phyloP scores from a whole-genome alignment of 1,140 invertebrate genomes.

The Bombyx mandarina region DNA sequence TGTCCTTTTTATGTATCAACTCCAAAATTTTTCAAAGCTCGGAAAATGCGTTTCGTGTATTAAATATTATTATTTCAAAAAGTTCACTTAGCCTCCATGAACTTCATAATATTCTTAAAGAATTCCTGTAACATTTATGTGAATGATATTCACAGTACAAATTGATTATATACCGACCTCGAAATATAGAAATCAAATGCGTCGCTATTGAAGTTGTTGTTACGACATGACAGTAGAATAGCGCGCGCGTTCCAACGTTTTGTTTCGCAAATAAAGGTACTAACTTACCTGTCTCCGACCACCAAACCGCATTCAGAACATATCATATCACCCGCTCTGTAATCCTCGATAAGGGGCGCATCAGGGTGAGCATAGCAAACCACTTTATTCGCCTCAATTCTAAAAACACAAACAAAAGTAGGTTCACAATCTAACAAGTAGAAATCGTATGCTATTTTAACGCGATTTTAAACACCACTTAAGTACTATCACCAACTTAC shows the following conservation, averaged over 20 bases:
- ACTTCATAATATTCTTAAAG: too few relatives aligned
- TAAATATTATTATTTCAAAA: too few relatives aligned
- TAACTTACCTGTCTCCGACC: conserved; percentile 93
- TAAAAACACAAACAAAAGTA: conserved; percentile 66
- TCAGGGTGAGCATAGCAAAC: conserved; percentile 96
- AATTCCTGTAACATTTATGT: too few relatives aligned
- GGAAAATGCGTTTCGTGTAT: too few relatives aligned
- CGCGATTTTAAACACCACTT: conserved; percentile 11
- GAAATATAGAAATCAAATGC: conserved; percentile 20
- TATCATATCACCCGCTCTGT: conserved; percentile 98
- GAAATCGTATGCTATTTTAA: conserved; percentile 19
- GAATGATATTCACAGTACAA: not conserved
- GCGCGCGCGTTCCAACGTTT: too few relatives aligned
- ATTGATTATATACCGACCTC: conserved; percentile 11
- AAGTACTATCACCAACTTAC: conserved; percentile 32
- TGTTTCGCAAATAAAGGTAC: conserved; percentile 22
- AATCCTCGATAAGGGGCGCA: conserved; percentile 96
- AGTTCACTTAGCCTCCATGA: too few relatives aligned
- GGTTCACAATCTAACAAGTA: conserved; percentile 33
- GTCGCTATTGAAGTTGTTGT: conserved; percentile 16
- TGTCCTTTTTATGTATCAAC: too few relatives aligned
- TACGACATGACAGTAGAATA: conserved; percentile 11
- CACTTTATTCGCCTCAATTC: conserved; percentile 82
- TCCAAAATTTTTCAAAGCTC: too few relatives aligned
- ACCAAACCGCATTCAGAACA: conserved; percentile 99